Evolutionary conservation across 2,113 vertebrate genomes (phyloP), one percentile per base, ranked within the genome.

Genomic region (Sapayoa aenigma): DNA sequence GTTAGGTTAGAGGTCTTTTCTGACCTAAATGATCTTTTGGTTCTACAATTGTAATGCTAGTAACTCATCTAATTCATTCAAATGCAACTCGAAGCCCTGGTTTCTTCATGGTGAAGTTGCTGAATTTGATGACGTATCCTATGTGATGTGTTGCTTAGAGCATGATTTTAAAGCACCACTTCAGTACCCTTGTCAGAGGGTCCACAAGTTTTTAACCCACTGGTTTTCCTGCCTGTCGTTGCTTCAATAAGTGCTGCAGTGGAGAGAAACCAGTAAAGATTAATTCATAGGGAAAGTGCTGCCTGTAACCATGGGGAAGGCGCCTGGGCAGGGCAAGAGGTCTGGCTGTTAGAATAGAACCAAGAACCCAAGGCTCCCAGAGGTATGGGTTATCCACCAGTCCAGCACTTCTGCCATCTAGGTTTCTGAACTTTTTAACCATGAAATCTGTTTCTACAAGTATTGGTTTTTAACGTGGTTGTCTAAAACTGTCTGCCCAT

Each of bases 1-100:
- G 24, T 15, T 52, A 19, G 14, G 35, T 52, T 67, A 27, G 21
- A 59, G 20, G 14, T 52, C 11, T 73, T 73, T 67, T 52, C 30
- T 39, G 20, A 41, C 10, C 37, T 27, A 46, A 35, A 55, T 60
- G 11, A 11, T 80, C 41, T 30, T 35, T 1, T n/a, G 11, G 23
- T 53, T 75, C 20, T 75, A 2, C 31, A 62, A 2, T 68, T 62
- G 31, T 52, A 42, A 18, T 1, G 0, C 1, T 1, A 62, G 56
- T 75, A 79, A 44, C 41, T 42, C 0, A 0, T 4, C 50, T 47
- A 49, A 52, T 21, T 73, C 12, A 4, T 21, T 73, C 12, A 4
- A 60, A 21, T n/a, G 28, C 33, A 52, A 3, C 39, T 82, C 46
- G 7, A 46, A 67, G 20, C 39, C 33, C 15, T 82, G 75, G 18